These are phyloP conservation scores for Sarcophaga subvicina DNA, from an alignment of 2,888 invertebrate species.

Conservation along the genomic window DNA sequence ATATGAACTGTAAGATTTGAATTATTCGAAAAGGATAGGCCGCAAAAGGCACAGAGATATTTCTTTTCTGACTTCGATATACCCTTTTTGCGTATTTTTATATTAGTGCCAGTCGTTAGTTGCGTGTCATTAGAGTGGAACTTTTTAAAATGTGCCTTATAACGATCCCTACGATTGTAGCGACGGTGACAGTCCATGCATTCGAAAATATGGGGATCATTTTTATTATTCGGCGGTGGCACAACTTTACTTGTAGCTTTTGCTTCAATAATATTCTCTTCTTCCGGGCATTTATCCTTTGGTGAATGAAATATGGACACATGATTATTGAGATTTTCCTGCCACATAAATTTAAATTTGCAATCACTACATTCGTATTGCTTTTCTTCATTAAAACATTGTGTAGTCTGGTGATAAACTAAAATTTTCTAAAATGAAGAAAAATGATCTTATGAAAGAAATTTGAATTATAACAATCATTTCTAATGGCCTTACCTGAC, in stretches of 20 bases:
- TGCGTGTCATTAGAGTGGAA: conserved; percentile 72
- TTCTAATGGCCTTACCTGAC: conserved; percentile 77
- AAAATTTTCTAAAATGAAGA: conserved; percentile 82
- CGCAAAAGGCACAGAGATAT: conserved; percentile 84
- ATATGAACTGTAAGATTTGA: conserved; percentile 86
- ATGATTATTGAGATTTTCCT: conserved; percentile 77
- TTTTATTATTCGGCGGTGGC: conserved; percentile 52
- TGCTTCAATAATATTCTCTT: background rate
- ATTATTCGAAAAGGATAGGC: conserved; percentile 84
- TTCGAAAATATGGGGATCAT: conserved; percentile 73
- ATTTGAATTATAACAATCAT: background rate
- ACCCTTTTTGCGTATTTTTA: conserved; percentile 38
- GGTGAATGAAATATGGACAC: conserved; percentile 72
- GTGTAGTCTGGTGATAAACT: conserved; percentile 83
- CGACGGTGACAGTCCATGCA: conserved; percentile 78
- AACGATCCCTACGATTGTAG: conserved; percentile 79
- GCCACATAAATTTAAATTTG: conserved; percentile 80
- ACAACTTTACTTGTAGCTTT: conserved; percentile 8
- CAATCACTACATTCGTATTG: conserved; percentile 77
- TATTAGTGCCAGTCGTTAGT: conserved; percentile 7
- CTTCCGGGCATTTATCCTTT: conserved; percentile 37
- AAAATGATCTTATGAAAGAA: conserved; percentile 1
- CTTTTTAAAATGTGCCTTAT: conserved; percentile 77
- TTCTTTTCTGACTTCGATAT: conserved; percentile 80
- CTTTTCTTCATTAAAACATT: conserved; percentile 78